Evolutionary conservation across 2,113 vertebrate species (phyloP), one percentile per base, ranked within the genome.

Genomic region (Arizona elegans): DNA sequence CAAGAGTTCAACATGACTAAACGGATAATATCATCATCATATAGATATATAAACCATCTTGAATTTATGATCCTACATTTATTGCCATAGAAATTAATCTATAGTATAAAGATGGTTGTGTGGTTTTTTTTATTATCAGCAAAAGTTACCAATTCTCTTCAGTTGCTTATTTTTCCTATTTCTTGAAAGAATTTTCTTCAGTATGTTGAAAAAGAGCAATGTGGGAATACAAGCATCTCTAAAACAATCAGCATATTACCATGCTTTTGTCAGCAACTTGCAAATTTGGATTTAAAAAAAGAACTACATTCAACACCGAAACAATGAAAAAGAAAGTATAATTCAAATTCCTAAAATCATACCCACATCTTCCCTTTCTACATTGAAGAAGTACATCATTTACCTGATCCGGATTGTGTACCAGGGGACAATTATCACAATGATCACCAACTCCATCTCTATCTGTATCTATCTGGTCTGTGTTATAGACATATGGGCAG

Each of bases 321-420:
- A 62, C 43, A 86, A 24, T 88, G 24, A 43, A 11, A 13, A 50
- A 50, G 1, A 2, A 59, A 15, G 17, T 33, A n/a, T 10, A 38
- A 19, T 81, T 81, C 33, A 81, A 29, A 26, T 26, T n/a, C 26
- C 65, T 90, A 24, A 55, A 52, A 65, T 38, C 54, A 52, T 3
- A 3, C 21, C 5, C 24, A 10, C 52, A 65, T n/a, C 55, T 10
- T 55, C 3, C 38, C 24, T 50, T 65, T 29, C 19, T 15, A 21
- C n/a, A 43, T 3, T 12, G 92, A 94, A 62, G 0, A 0, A 0
- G n/a, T 90, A 65, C 33, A 87, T 75, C 29, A 92, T 86, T 95
- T 94, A 99, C 99, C 98, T 99, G 99, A 19, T 99, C 99, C 2
- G 99, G 98, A 96, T 99, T 99, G 96, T 99, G 98, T 97, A 99